A percentile compares a stretch with the other conserved stretches of the same genome.
Evolutionary conservation across 2,797 vertebrate species (phyloP).

Genomic region (Thalassophryne amazonica): DNA sequence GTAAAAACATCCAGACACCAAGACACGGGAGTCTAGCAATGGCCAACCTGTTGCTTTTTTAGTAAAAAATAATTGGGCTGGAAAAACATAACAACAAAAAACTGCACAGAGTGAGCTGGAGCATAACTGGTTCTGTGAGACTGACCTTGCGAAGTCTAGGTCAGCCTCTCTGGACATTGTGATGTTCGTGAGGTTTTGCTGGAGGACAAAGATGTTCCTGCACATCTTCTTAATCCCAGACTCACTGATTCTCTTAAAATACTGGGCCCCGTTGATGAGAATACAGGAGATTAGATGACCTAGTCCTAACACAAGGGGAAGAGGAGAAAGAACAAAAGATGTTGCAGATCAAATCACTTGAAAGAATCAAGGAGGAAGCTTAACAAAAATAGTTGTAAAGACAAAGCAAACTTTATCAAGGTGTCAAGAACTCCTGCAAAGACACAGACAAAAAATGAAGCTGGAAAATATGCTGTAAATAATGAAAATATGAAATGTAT

Average conservation of each 20-base stretch:
- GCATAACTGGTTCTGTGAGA: too few relatives aligned
- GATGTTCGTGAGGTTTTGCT: conserved; percentile 99
- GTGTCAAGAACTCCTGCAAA: too few relatives aligned
- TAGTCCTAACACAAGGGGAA: conserved; percentile 76
- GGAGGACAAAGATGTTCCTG: conserved; percentile 97
- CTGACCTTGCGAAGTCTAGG: conserved; percentile 94
- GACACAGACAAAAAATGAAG: too few relatives aligned
- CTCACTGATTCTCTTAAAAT: conserved; percentile 97
- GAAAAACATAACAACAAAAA: too few relatives aligned
- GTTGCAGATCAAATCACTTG: background rate
- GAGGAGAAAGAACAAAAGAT: background rate
- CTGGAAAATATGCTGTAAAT: too few relatives aligned
- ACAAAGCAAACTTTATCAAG: background rate
- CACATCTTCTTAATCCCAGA: conserved; percentile 99
- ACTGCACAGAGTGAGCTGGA: background rate
- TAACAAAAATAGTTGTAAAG: background rate
- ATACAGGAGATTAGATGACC: conserved; percentile 98
- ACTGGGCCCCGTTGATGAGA: conserved; percentile 95
- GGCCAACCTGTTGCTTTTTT: too few relatives aligned
- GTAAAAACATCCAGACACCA: too few relatives aligned
- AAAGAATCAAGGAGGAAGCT: background rate
- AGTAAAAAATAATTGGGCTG: too few relatives aligned
- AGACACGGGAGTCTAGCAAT: too few relatives aligned
- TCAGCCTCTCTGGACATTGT: conserved; percentile 98
- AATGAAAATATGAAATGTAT: too few relatives aligned